Evolutionary conservation across 2,888 invertebrate genomes (phyloP).

Genomic region (Phytoseiulus persimilis): DNA sequence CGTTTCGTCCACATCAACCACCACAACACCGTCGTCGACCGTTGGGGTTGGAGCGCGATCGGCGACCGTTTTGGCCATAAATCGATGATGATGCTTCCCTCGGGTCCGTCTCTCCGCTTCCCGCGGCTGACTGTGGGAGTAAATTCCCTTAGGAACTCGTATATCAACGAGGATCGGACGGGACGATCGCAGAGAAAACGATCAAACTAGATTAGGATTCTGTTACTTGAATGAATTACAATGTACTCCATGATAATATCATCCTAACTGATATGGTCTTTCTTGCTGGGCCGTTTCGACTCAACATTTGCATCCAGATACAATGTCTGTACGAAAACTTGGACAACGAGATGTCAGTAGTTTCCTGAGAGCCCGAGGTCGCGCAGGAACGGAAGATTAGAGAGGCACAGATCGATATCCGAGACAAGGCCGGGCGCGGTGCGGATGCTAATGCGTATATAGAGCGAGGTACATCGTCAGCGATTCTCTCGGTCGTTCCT

Average conservation of each 20-base stretch:
- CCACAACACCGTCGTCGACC: background rate
- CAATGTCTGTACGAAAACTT: too few relatives aligned
- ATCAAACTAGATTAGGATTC: background rate
- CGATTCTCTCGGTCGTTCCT: background rate
- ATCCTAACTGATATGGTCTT: background rate
- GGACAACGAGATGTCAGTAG: too few relatives aligned
- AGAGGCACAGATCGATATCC: too few relatives aligned
- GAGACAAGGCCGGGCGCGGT: too few relatives aligned
- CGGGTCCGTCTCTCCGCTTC: background rate
- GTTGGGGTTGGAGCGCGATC: background rate
- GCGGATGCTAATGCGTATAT: too few relatives aligned
- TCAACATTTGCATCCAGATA: too few relatives aligned
- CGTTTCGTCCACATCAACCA: background rate
- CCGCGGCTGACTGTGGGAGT: background rate
- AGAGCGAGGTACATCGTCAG: too few relatives aligned
- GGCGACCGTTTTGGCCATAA: background rate
- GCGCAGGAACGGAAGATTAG: too few relatives aligned
- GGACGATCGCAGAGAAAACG: background rate
- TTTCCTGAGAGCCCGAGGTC: too few relatives aligned
- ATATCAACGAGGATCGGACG: background rate
- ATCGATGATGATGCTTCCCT: background rate
- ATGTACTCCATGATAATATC: background rate
- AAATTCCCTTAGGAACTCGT: background rate
- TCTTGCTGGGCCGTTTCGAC: background rate
- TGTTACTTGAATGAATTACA: background rate